Evolutionary conservation across 92 coral and sea anemone species (phyloP), one percentile per base, ranked within the genome.

Genomic region (Epizoanthus stellaris): DNA sequence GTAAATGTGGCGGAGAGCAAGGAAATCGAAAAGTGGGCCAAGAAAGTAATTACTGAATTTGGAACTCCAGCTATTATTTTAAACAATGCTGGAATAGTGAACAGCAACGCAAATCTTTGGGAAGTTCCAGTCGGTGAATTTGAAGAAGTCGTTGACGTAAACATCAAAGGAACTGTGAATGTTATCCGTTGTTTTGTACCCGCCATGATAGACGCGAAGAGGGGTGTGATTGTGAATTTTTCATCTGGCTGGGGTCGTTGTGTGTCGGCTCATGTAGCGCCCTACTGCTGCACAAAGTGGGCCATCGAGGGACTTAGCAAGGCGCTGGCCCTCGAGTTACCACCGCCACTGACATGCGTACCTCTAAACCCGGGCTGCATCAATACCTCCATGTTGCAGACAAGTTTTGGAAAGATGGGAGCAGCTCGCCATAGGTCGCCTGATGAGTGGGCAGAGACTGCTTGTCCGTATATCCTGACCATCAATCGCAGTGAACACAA

Each of bases 181-280:
- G 95, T 94, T 3, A 61, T 94, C 52, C 90, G 95, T 56, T 91
- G 87, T 65, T 92, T 94, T 86, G 86, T 90, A 3, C 98, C 98
- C 17, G 66, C 86, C 43, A 92, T 94, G 98, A 92, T 94, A 52
- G 71, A 94, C 19, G 90, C 93, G 0, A 73, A 85, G 59, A 75
- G 76, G 21, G 98, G 95, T 0, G 87, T 90, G 60, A 93, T 94
- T 14, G 93, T 89, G 6, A 94, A 94, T 80, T 92, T 94, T 68
- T 85, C 95, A 7, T 94, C 98, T n/a, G 92, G 93, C 1, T 94
- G 95, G 95, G 98, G 98, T 0, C 94, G 98, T 20, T 30, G 82
- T 36, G 95, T 91, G 5, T 25, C 98, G 1, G 80, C 95, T 8
- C 75, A 91, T 5, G 92, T 87, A 25, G 98, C 95, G 30, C 98